Evolutionary conservation across 2,888 invertebrate genomes (phyloP).

Genomic region (Parasteatoda lunata): DNA sequence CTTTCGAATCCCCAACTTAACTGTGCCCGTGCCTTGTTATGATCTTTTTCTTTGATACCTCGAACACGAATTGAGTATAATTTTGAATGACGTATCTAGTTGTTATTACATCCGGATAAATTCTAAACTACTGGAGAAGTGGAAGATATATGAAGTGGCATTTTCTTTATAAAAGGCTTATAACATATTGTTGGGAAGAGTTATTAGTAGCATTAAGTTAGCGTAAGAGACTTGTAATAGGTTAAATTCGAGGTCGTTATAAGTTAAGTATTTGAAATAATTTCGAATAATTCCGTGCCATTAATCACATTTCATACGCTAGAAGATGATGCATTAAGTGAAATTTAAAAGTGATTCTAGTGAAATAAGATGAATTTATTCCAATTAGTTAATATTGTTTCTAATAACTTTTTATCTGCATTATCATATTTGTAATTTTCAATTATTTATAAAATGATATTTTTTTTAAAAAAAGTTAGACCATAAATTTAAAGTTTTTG

Average conservation of each 20-base stretch:
- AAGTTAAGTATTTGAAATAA: background rate
- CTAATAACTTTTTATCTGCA: too few species aligned
- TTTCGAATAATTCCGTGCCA: background rate
- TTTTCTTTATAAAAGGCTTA: background rate
- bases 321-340: background rate
- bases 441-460: too few species aligned
- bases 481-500: too few species aligned
- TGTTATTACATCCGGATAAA: conserved; percentile 38
- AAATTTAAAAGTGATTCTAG: too few species aligned
- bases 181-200: background rate
- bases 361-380: too few species aligned
- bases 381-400: too few species aligned
- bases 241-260: background rate
- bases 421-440: too few species aligned
- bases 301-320: background rate
- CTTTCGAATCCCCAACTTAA: background rate
- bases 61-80: conserved; percentile 31
- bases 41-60: conserved; percentile 34
- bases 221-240: background rate
- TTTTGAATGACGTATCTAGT: conserved; percentile 23
- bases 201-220: background rate
- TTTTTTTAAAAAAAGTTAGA: too few species aligned
- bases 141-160: background rate
- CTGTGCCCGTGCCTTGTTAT: conserved; percentile 21
- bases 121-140: conserved; percentile 7